Evolutionary conservation across 2,113 vertebrate genomes (phyloP).

Genomic region (Saccopteryx bilineata): DNA sequence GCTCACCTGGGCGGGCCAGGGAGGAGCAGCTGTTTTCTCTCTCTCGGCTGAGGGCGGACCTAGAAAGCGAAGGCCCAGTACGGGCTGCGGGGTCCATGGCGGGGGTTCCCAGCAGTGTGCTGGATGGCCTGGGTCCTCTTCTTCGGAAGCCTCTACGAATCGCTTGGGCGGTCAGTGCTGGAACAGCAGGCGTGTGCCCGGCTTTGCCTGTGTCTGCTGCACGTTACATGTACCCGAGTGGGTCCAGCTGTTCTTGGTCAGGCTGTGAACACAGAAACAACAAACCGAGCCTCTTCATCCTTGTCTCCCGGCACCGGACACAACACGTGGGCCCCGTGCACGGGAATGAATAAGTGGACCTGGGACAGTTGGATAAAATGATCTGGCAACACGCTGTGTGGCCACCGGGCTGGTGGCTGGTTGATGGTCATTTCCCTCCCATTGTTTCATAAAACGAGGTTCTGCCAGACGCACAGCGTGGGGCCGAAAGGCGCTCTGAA

Average conservation of each 20-base stretch:
- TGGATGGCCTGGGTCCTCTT: background rate
- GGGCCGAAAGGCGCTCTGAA: background rate
- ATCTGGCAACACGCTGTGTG: background rate
- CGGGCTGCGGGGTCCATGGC: background rate
- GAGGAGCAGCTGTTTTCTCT: constrained; percentile 73
- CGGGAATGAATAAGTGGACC: background rate
- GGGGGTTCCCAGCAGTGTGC: background rate
- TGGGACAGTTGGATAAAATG: background rate
- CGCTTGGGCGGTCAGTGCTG: background rate
- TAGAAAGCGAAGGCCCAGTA: background rate
- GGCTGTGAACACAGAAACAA: background rate
- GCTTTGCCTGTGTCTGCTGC: background rate
- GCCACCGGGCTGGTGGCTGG: background rate
- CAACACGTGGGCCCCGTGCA: background rate
- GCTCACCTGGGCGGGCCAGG: constrained; percentile 71
- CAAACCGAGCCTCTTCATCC: background rate
- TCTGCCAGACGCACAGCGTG: background rate
- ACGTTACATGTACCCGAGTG: background rate
- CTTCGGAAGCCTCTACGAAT: constrained; percentile 60
- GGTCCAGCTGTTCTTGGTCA: background rate
- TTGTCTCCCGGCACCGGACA: accelerated
- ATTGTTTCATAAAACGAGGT: background rate
- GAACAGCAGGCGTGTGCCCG: background rate
- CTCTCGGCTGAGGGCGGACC: constrained; percentile 61
- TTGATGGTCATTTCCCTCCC: background rate